Percentiles rank a stretch among this genome's conserved stretches.
Evolutionary conservation across 2,888 invertebrate species (phyloP).

Genomic region (Dynastes hyllus): DNA sequence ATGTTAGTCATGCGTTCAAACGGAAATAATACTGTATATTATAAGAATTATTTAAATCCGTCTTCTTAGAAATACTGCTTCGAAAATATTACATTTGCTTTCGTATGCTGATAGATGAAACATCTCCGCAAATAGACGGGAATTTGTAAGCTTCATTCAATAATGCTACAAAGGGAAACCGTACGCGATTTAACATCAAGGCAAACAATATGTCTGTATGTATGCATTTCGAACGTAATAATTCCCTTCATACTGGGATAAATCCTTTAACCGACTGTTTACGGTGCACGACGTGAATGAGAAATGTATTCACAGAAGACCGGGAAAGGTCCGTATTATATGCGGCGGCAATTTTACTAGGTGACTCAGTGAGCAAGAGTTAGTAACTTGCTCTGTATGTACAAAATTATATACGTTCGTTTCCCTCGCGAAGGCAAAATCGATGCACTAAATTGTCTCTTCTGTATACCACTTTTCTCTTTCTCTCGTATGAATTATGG

Average conservation of each 20-base stretch:
- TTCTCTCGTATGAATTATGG: neutral
- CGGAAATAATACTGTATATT: neutral
- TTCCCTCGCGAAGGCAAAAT: neutral
- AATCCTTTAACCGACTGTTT: constrained; percentile 13
- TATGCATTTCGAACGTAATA: constrained; percentile 4
- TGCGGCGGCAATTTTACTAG: neutral
- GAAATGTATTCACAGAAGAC: neutral
- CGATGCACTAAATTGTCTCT: neutral
- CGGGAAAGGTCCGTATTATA: neutral
- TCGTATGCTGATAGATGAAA: no score
- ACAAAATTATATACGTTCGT: neutral
- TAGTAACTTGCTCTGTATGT: neutral
- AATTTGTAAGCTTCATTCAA: no score
- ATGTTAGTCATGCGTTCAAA: no score
- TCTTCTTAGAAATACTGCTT: neutral
- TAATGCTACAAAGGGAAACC: no score
- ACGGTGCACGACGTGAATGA: neutral
- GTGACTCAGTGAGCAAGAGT: constrained; percentile 2
- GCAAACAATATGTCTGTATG: neutral
- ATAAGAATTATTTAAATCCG: neutral
- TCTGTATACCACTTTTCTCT: neutral
- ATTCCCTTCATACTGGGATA: constrained; percentile 6
- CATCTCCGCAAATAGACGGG: no score
- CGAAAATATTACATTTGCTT: no score
- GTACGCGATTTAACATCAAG: no score